Evolutionary conservation across 2,888 invertebrate genomes (phyloP), one percentile per base, ranked within the genome.

Genomic region (Buathra laborator): DNA sequence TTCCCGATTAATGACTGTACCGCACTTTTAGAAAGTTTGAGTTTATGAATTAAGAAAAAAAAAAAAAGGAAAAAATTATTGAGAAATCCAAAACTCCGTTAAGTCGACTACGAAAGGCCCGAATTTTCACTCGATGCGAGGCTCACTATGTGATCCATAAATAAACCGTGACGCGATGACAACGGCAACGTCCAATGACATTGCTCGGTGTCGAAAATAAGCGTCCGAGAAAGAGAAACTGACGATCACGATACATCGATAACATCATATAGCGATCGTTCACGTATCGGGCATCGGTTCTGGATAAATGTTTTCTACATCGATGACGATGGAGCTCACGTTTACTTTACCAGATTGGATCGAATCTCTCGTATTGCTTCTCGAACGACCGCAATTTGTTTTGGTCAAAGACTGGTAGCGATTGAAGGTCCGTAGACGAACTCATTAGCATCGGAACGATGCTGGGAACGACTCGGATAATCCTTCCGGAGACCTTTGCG

Each of bases 91-190:
- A 70, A 76, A 9, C 16, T n/a, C 12, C 5, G 67, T 62, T 74
- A 72, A 51, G 44, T 46, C 37, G 68, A 77, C 77, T 51, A 12
- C 32, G 19, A 67, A 51, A 56, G 3, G 12, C 76, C 19, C 77
- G 74, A 83, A 82, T 62, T 82, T 76, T 70, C 76, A 66, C n/a
- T 59, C 43, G 48, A 12, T 67, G 19, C 6, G 46, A 37, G 6
- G 5, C 2, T 43, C 59, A 71, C 59, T 62, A 62, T 10, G 43
- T 37, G 53, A 74, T 75, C 75, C 75, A 79, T 68, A 85, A 85
- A 85, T 85, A 81, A 75, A 81, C 48, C 48, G 56, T 85, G 85
- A 85, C 85, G 85, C 75, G 78, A 51, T 66, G 81, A 85, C 78
- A 81, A 77, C 59, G 37, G 14, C 75, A 78, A 70, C 66, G 53